These are phyloP conservation scores for Natator depressus DNA, from an alignment of 2,113 vertebrate species.

Conservation along the genomic window DNA sequence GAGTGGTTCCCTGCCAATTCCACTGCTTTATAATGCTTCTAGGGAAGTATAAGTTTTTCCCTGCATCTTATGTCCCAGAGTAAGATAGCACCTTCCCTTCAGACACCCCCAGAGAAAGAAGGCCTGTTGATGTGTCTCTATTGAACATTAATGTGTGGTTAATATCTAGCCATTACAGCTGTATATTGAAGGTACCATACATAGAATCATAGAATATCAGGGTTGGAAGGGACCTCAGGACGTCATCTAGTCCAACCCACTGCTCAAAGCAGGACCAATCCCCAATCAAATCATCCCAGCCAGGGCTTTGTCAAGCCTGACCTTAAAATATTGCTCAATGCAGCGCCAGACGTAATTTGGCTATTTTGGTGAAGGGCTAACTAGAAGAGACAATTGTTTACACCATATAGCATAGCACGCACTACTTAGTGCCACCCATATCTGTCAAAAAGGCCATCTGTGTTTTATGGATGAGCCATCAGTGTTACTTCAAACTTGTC, in stretches of 20 bases:
- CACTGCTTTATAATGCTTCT: neutral
- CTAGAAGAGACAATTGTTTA: neutral
- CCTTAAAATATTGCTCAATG: too few species aligned
- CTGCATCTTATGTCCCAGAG: conserved; percentile 1
- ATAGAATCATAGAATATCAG: too few species aligned
- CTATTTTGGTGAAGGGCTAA: fast-evolving
- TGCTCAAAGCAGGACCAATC: too few species aligned
- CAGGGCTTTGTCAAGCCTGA: too few species aligned
- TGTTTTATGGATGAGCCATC: neutral
- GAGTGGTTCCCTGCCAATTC: neutral
- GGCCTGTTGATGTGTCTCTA: fast-evolving
- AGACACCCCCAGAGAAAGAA: neutral
- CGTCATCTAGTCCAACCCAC: too few species aligned
- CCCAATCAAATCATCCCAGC: too few species aligned
- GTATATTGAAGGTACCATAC: fast-evolving
- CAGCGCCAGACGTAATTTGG: neutral
- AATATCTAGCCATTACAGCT: fast-evolving
- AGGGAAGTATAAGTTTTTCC: neutral
- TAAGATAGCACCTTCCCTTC: neutral
- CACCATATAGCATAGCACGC: neutral
- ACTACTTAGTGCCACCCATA: neutral
- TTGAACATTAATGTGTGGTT: fast-evolving
- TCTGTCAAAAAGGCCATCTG: neutral
- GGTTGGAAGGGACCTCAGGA: too few species aligned
- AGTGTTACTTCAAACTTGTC: too few species aligned